Conservation (phyloP, 2,888 invertebrate species). For the Euclidia mi region DNA sequence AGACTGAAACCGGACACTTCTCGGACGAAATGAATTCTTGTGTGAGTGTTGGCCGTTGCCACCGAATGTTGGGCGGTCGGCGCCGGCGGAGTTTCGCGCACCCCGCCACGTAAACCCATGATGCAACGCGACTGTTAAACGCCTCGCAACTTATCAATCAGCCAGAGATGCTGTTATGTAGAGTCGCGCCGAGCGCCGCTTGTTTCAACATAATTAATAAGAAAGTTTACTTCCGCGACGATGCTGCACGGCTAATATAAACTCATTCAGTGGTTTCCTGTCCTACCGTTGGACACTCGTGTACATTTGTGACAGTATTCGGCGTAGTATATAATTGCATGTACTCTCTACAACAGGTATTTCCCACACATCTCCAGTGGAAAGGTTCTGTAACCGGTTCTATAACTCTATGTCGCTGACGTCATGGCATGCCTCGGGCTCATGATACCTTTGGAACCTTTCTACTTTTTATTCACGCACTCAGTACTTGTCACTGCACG, state of each 20-base stretch:
- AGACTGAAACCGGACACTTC: conserved; percentile 89
- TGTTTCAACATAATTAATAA: conserved; percentile 52
- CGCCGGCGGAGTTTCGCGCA: conserved; percentile 37
- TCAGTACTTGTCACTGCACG: conserved; percentile 12
- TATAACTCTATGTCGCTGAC: conserved; percentile 65
- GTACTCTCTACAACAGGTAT: conserved; percentile 70
- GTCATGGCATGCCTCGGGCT: conserved; percentile 65
- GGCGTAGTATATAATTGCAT: conserved; percentile 58
- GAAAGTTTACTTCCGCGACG: conserved; percentile 59
- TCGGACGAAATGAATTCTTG: conserved; percentile 85
- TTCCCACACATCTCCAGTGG: conserved; percentile 70
- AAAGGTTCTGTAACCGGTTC: conserved; percentile 74
- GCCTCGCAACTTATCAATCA: conserved; percentile 71
- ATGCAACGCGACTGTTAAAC: conserved; percentile 73
- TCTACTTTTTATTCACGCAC: conserved; percentile 50
- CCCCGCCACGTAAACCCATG: conserved; percentile 64
- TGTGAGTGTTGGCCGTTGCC: conserved; percentile 78
- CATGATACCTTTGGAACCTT: conserved; percentile 58
- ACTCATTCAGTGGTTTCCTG: conserved; percentile 51
- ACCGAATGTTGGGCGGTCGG: conserved; percentile 70
- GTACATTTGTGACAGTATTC: conserved; percentile 56
- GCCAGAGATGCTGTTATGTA: conserved; percentile 59
- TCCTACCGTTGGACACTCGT: conserved; percentile 40
- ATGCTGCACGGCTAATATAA: conserved; percentile 34
- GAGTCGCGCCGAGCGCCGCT: conserved; percentile 48